These are phyloP conservation scores for Vulpes lagopus DNA, from an alignment of 2,113 vertebrate genomes.

Conservation along the genomic window DNA sequence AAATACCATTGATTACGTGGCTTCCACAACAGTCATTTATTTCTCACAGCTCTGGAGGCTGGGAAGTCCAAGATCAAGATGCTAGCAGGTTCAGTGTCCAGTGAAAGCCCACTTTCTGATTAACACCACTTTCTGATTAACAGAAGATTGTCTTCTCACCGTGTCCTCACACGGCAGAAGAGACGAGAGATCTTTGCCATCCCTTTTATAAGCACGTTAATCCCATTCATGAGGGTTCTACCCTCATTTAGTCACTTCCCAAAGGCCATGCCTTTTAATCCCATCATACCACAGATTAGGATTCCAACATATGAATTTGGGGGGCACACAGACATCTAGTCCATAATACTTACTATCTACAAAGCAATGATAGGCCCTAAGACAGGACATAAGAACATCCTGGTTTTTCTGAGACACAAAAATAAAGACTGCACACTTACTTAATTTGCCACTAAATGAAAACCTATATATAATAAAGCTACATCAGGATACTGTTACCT, in stretches of 20 bases:
- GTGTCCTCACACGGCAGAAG: neutral
- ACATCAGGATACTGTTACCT: neutral
- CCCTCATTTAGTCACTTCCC: neutral
- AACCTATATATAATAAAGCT: neutral
- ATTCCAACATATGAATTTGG: neutral
- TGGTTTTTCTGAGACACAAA: neutral
- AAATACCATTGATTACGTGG: neutral
- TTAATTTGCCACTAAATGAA: neutral
- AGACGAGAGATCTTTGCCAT: neutral
- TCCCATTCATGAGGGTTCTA: neutral
- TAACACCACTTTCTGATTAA: neutral
- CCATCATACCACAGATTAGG: neutral
- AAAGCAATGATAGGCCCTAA: neutral
- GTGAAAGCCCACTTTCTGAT: neutral
- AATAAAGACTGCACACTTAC: neutral
- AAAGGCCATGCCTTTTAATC: neutral
- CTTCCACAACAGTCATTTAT: neutral
- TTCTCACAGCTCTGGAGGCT: neutral
- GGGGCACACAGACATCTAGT: neutral
- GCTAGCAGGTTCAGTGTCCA: neutral
- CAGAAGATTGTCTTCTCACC: neutral
- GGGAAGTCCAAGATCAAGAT: neutral
- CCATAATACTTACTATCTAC: neutral
- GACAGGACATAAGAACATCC: neutral
- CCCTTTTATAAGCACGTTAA: neutral